phyloP scores from a whole-genome alignment of 2,113 vertebrate genomes.

The Eptesicus fuscus region DNA sequence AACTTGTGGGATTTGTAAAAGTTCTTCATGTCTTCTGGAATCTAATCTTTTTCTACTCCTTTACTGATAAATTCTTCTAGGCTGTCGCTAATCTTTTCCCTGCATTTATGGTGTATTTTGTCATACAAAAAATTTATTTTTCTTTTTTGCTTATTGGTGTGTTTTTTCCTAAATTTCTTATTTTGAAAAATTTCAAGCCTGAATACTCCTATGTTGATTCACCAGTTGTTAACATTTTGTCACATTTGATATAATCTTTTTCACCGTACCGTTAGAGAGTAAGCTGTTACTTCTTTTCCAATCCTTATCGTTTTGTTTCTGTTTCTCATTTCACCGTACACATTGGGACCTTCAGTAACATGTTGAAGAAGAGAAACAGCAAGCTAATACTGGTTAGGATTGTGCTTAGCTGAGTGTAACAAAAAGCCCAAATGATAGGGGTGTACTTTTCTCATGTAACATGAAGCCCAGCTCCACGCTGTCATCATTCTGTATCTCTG shows the following conservation, averaged over 20 bases:
- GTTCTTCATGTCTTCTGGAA: not conserved
- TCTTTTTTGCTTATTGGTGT: not conserved
- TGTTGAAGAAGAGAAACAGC: not conserved
- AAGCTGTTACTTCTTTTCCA: not conserved
- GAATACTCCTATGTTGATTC: not conserved
- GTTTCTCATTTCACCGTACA: not conserved
- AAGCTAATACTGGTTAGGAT: not conserved
- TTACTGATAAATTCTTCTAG: not conserved
- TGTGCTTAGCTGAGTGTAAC: not conserved
- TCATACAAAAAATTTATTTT: not conserved
- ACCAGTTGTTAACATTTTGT: not conserved
- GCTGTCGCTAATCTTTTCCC: not conserved
- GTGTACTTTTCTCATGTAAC: not conserved
- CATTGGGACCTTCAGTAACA: not conserved
- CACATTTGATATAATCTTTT: not conserved
- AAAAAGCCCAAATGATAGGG: not conserved
- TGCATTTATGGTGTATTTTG: not conserved
- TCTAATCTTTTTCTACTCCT: not conserved
- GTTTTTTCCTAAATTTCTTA: not conserved
- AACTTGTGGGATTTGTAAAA: not conserved
- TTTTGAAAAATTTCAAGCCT: slow-evolving; percentile 19
- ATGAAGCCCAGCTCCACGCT: not conserved
- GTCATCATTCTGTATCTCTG: not conserved
- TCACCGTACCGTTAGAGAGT: not conserved
- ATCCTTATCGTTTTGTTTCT: not conserved